Base-by-base conservation (phyloP, 2,888 invertebrate species). In the Priapulus caudatus region DNA sequence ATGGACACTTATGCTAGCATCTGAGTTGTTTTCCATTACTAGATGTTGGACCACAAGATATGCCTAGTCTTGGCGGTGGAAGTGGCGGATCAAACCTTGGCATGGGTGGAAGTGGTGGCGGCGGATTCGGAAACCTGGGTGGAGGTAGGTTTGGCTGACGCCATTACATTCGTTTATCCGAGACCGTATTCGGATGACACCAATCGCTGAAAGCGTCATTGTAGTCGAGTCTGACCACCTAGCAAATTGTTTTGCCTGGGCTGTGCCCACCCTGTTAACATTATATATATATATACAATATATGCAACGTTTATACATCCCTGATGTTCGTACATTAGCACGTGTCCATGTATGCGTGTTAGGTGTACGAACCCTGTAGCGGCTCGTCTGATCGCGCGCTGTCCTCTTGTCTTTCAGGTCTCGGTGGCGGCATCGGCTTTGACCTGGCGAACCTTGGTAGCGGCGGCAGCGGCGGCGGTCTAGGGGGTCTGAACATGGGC, bases 401-500 rank as follows among this genome's bases (percentile, higher is more conserved):
- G n/a, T n/a, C n/a, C n/a, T n/a, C n/a, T n/a, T n/a, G n/a, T n/a
- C n/a, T n/a, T n/a, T n/a, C 33, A 33, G 33, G 33, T 33, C 33
- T 33, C 10, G 33, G 33, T 10, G 48, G 54, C n/a, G 61, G 15
- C 33, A 54, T 47, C 2, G 47, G 44, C 21, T 23, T 10, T 48
- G 16, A 23, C 33, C 3, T 43, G 60, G 59, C 53, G 43, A 55
- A 53, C 4, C 54, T 61, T 51, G 57, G 57, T 48, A 59, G 60
- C 15, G 56, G 59, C 57, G 55, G 54, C 15, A 50, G 48, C 43
- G 56, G 53, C 24, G 54, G 50, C n/a, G 47, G 55, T 22, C 54
- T 58, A 53, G 49, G 52, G 2, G 44, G 19, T 3, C 16, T 22
- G 16, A 47, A 48, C 33, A 50, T 55, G 45, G 50, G 50, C 5